Evolutionary conservation across 2,888 invertebrate species (phyloP), one percentile per base, ranked within the genome.

Genomic region (Eudasyphora cyanicolor): DNA sequence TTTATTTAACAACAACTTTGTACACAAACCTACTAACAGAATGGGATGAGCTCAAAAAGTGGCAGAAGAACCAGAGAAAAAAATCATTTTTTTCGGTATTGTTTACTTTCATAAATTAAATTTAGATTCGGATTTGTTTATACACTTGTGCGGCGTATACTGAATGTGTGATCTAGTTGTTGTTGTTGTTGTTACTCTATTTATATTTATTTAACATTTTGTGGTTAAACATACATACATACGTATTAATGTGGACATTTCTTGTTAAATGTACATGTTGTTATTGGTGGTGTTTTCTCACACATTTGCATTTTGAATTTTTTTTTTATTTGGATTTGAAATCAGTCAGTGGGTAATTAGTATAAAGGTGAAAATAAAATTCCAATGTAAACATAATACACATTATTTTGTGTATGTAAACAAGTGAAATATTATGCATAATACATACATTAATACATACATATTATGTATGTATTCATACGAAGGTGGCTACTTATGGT

Each of bases 81-180:
- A 8, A 42, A 67, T n/a, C n/a, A n/a, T 10, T 38, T 38, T 21
- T n/a, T n/a, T n/a, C n/a, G n/a, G 7, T n/a, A 0, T 60, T 73
- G 57, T 73, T 73, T 73, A 73, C 60, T 60, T 73, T 57, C 60
- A 73, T 60, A 73, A 60, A 73, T 73, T 60, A 57, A 57, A 73
- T 42, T 42, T 57, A 73, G 73, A 73, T 67, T 67, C 14, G 57
- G 38, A 42, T 73, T 73, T 73, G 60, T 57, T 73, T 73, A 24
- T 73, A 57, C 32, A 73, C 51, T 71, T 57, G 42, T 51, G 17
- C 19, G 19, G 32, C 21, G n/a, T n/a, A n/a, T 60, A 38, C 35
- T 42, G 24, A 14, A 42, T 73, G 42, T n/a, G n/a, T n/a, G n/a
- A n/a, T n/a, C n/a, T n/a, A n/a, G n/a, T 73, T 19, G 24, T 54